Percentiles rank a stretch among this genome's conserved stretches.
Evolutionary conservation across 1,140 invertebrate species (phyloP).

Genomic region (Procambarus clarkii): DNA sequence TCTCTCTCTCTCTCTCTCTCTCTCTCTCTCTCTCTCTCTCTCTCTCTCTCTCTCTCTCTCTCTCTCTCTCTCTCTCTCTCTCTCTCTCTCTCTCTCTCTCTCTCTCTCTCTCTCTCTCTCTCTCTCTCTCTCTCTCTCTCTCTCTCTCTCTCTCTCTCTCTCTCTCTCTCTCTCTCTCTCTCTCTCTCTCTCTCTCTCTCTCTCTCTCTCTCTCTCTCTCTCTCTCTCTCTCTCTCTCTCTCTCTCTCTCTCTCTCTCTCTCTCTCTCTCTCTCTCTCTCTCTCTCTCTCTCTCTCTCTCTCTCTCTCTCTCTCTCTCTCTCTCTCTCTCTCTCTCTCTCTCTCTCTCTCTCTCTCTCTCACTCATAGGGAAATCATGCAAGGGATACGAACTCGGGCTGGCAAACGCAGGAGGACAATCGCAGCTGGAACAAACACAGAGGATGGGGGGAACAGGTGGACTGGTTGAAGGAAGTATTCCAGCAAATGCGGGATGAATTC

Average conservation of each 20-base stretch:
- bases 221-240: not conserved
- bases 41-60: not conserved
- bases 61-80: not conserved
- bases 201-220: not conserved
- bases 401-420: too few relatives aligned
- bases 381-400: too few relatives aligned
- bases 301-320: not conserved
- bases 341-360: too few relatives aligned
- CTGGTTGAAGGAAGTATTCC: too few relatives aligned
- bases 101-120: not conserved
- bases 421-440: too few relatives aligned
- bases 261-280: conserved; percentile 14
- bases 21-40: not conserved
- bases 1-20: too few relatives aligned
- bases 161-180: not conserved
- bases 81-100: not conserved
- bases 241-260: conserved; percentile 9
- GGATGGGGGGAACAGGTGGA: too few relatives aligned
- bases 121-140: not conserved
- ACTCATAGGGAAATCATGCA: too few relatives aligned
- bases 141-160: not conserved
- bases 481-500: too few relatives aligned
- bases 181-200: not conserved
- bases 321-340: not conserved
- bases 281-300: conserved; percentile 2